These are phyloP conservation scores for Myotis vivesi DNA, from an alignment of 2,797 vertebrate species.

Conservation along the genomic window DNA sequence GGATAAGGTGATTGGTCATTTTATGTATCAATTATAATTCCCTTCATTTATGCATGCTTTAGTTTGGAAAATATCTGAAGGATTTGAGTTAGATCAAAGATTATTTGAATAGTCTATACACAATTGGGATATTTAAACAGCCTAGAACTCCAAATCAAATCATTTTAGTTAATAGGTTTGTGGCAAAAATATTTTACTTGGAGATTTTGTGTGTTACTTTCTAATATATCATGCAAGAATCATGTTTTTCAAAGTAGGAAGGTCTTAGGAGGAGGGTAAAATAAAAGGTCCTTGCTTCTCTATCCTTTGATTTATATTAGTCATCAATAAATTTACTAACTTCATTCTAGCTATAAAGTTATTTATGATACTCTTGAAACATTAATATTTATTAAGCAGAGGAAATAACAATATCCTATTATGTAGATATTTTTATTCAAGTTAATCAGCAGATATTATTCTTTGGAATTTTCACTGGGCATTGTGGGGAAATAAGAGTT, in stretches of 20 bases:
- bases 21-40: neutral
- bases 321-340: slow-evolving; percentile 17
- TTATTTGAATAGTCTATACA: slow-evolving; percentile 12
- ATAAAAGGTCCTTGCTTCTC: neutral
- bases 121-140: slow-evolving; percentile 29
- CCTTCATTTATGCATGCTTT: slow-evolving; percentile 19
- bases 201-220: slow-evolving; percentile 27
- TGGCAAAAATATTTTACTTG: neutral
- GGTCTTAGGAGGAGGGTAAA: neutral
- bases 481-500: neutral
- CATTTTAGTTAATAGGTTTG: slow-evolving; percentile 26
- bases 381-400: slow-evolving; percentile 31
- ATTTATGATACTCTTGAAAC: slow-evolving; percentile 27
- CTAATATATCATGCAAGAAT: slow-evolving; percentile 21
- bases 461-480: neutral
- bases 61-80: slow-evolving; percentile 33
- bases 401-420: neutral
- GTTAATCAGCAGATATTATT: neutral
- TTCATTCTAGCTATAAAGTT: slow-evolving; percentile 13
- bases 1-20: neutral
- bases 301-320: neutral
- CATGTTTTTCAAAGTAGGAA: slow-evolving; percentile 1
- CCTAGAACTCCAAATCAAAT: neutral
- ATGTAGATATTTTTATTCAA: slow-evolving; percentile 15
- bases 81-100: slow-evolving; percentile 32